Conservation (phyloP, 2,113 vertebrate species). For the Sciurus niger region DNA sequence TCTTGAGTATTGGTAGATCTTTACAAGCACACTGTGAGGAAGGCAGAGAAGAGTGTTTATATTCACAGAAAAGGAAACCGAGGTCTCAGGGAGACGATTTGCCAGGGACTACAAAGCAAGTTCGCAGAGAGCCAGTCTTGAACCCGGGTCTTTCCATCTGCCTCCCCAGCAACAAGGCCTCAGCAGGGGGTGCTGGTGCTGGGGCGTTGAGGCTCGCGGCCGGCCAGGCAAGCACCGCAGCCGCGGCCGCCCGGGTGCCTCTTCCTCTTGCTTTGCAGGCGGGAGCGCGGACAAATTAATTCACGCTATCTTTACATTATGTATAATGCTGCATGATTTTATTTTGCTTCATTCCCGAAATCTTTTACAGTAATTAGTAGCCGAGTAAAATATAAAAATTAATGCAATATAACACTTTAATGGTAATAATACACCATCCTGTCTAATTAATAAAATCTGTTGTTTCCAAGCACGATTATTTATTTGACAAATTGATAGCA, state of each 20-base stretch:
- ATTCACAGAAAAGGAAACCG: neutral
- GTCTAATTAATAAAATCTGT: conserved; percentile 87
- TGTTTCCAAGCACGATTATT: conserved; percentile 86
- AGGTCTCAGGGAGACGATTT: neutral
- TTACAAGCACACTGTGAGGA: neutral
- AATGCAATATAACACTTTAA: conserved; percentile 87
- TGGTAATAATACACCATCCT: conserved; percentile 87
- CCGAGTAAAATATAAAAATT: conserved; percentile 86
- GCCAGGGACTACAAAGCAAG: neutral
- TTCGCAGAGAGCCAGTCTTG: neutral
- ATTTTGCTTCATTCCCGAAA: conserved; percentile 86
- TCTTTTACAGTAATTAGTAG: conserved; percentile 87
- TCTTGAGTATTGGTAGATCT: neutral
- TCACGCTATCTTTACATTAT: conserved; percentile 85
- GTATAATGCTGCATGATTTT: conserved; percentile 86
- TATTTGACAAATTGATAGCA: conserved; percentile 86
- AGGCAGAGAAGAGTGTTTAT: neutral
- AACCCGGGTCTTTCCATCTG: neutral
- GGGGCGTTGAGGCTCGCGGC: too few relatives aligned
- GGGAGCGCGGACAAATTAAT: conserved; percentile 79
- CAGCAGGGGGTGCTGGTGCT: neutral
- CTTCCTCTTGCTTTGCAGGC: conserved; percentile 17
- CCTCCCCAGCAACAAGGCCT: neutral
- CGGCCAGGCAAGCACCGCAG: neutral
- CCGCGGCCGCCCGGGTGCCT: neutral